Evolutionary conservation across 1,140 invertebrate species (phyloP).

Genomic region (Hestina assimilis): DNA sequence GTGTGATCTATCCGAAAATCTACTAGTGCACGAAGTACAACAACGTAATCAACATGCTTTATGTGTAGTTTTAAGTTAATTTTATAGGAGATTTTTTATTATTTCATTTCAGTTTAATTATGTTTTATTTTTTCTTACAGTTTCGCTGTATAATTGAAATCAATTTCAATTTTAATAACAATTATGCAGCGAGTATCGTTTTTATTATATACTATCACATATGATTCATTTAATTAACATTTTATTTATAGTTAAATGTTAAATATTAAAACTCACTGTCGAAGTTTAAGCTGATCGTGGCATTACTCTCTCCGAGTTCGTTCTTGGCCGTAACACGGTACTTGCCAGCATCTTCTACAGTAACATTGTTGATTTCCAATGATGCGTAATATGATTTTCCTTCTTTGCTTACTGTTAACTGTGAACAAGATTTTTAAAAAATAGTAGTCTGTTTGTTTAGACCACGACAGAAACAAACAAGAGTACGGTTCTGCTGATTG

Average conservation of each 20-base stretch:
- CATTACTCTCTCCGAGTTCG: constrained; percentile 97
- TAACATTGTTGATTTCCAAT: constrained; percentile 95
- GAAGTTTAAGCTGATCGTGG: constrained; percentile 97
- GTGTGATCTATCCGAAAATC: not conserved
- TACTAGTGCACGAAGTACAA: not conserved
- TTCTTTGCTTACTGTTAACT: constrained; percentile 93
- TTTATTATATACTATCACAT: not conserved
- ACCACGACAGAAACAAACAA: too few relatives aligned
- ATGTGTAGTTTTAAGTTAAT: not conserved
- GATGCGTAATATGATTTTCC: constrained; percentile 95
- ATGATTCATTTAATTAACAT: not conserved
- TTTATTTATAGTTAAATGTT: not conserved
- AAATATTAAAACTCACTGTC: constrained; percentile 89
- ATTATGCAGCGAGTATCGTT: not conserved
- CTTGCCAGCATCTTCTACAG: constrained; percentile 97
- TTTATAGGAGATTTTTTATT: not conserved
- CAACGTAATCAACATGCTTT: not conserved
- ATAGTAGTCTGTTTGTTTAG: not conserved
- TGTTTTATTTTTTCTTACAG: not conserved
- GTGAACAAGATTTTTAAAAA: constrained; percentile 39
- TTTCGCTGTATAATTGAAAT: not conserved
- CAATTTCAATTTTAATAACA: not conserved
- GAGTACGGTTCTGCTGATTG: too few relatives aligned
- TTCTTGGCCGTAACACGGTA: constrained; percentile 98
- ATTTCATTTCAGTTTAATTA: not conserved